phyloP scores from a whole-genome alignment of 2,797 vertebrate species.

The Spondyliosoma cantharus region DNA sequence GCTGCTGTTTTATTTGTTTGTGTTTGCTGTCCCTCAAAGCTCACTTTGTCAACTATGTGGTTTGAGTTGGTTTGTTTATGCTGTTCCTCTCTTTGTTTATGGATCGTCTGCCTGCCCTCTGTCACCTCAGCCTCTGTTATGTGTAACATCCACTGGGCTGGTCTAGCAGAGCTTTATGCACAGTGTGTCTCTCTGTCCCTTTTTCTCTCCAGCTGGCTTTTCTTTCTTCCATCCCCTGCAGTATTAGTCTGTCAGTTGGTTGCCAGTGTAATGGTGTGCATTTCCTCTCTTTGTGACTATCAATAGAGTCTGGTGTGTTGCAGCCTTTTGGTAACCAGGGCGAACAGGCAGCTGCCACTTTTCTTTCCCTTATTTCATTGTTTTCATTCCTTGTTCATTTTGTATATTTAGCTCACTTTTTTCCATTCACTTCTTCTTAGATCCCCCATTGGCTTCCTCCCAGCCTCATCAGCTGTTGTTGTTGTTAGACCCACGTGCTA shows the following conservation, averaged over 20 bases:
- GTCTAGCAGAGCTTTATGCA: neutral
- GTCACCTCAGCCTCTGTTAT: constrained; percentile 11
- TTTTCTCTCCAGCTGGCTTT: constrained; percentile 14
- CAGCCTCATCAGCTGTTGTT: constrained; percentile 51
- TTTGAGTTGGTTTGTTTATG: neutral
- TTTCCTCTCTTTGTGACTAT: constrained; percentile 20
- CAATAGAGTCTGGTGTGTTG: constrained; percentile 24
- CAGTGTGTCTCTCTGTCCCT: constrained; percentile 8
- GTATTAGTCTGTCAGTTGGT: constrained; percentile 8
- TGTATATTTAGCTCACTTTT: constrained; percentile 11
- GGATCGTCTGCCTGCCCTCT: neutral
- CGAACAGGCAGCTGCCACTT: constrained; percentile 1
- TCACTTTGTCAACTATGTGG: constrained; percentile 3
- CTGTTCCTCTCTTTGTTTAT: neutral
- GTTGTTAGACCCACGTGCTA: constrained; percentile 36
- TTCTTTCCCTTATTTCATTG: neutral
- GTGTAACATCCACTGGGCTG: neutral
- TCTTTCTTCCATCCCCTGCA: constrained; percentile 8
- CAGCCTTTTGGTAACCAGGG: constrained; percentile 4
- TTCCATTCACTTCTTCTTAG: neutral
- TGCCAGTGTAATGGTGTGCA: constrained; percentile 19
- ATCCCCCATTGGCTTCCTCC: constrained; percentile 20
- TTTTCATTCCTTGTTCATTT: constrained; percentile 3
- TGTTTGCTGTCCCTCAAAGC: constrained; percentile 6
- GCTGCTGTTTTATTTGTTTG: neutral